A percentile compares a stretch with the other conserved stretches of the same genome.
Evolutionary conservation across 2,113 vertebrate species (phyloP).

Genomic region (Hystrix cristata): DNA sequence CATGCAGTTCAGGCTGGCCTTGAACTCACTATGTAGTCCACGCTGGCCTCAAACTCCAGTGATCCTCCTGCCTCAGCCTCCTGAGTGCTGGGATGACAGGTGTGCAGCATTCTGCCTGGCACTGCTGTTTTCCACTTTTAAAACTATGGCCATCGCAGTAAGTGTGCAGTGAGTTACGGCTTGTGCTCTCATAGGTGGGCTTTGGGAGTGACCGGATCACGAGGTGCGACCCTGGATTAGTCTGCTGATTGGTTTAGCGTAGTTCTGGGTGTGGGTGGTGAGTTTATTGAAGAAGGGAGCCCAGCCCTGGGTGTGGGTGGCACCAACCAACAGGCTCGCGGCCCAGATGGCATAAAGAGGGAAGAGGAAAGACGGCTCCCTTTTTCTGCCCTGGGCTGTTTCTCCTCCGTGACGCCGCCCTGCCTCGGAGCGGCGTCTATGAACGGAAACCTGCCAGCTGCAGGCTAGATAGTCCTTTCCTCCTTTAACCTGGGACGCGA

Average conservation of each 20-base stretch:
- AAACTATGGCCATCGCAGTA: neutral
- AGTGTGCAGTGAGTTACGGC: neutral
- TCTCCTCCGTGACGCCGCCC: neutral
- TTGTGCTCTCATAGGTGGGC: neutral
- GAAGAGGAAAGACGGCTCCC: neutral
- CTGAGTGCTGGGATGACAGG: neutral
- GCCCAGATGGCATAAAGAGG: neutral
- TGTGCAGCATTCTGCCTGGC: accelerated
- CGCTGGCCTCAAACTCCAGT: neutral
- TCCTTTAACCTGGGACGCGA: neutral
- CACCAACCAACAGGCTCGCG: neutral
- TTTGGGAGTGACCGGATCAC: neutral
- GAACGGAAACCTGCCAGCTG: neutral
- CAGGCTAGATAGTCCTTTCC: neutral
- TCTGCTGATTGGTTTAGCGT: neutral
- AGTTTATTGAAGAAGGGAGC: neutral
- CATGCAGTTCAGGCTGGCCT: too few relatives aligned
- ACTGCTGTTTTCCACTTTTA: neutral
- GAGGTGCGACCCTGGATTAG: neutral
- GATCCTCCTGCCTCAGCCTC: neutral
- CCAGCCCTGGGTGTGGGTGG: neutral
- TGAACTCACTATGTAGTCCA: neutral
- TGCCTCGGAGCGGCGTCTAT: neutral
- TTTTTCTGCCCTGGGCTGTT: neutral
- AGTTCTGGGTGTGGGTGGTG: neutral